These are phyloP conservation scores for Orchesella flavescens DNA, from an alignment of 2,888 invertebrate genomes.

Conservation along the genomic window DNA sequence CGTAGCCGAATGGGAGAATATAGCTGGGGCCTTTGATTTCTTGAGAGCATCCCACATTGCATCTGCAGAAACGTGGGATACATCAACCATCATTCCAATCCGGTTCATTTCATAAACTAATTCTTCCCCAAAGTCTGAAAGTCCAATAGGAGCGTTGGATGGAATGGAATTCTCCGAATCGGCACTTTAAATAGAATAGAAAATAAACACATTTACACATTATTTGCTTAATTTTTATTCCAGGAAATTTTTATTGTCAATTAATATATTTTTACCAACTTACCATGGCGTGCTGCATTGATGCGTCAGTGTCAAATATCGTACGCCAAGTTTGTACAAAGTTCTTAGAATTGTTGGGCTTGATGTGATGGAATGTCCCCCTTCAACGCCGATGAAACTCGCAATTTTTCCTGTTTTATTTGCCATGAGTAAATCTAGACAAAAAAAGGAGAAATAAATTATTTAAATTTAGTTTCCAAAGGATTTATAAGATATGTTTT, in stretches of 20 bases:
- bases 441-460: too few relatives aligned
- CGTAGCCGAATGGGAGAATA: slow-evolving; percentile 87
- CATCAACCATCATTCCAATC: slow-evolving; percentile 93
- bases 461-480: too few relatives aligned
- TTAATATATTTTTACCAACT: slow-evolving; percentile 42
- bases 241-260: too few relatives aligned
- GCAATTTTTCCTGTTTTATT: slow-evolving; percentile 77
- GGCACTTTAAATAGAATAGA: too few relatives aligned
- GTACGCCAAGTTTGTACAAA: slow-evolving; percentile 89
- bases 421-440: too few relatives aligned
- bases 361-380: slow-evolving; percentile 92
- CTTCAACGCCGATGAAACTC: slow-evolving; percentile 86
- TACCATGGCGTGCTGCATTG: slow-evolving; percentile 91
- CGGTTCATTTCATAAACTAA: slow-evolving; percentile 86
- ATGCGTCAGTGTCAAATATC: slow-evolving; percentile 92
- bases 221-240: too few relatives aligned
- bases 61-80: slow-evolving; percentile 82
- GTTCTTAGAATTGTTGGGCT: slow-evolving; percentile 90
- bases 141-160: too few relatives aligned
- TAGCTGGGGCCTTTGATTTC: slow-evolving; percentile 89
- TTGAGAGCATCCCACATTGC: slow-evolving; percentile 90
- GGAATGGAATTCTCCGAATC: too few relatives aligned
- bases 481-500: too few relatives aligned
- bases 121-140: too few relatives aligned
- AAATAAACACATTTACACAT: too few relatives aligned